Evolutionary conservation across 2,888 invertebrate genomes (phyloP), one percentile per base, ranked within the genome.

Genomic region (Villa cingulata): DNA sequence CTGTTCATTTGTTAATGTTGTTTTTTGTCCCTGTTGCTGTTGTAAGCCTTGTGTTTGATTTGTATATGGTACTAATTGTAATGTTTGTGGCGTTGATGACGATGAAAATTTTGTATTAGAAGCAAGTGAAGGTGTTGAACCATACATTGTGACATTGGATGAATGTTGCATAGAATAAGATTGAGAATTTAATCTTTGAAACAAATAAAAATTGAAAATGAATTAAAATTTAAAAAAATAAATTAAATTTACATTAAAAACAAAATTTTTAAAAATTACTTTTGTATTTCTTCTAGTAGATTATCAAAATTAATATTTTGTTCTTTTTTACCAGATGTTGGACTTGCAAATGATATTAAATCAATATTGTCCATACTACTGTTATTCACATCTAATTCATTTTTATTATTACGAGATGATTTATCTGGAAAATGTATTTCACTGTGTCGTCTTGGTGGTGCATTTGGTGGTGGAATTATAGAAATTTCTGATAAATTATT

Each of bases 291-390:
- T 46, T 73, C 73, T 50, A 78, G 75, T 56, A 79, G 72, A 53
- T 79, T 76, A 53, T 79, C 78, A 56, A 78, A 72, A 45, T 74
- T 72, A 12, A 72, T 70, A 62, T 73, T 72, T 61, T 54, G 71
- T 66, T 58, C 74, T 65, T 48, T 73, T 66, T 53, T 62, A n/a
- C 58, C 54, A 34, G 73, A 65, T 6, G 76, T 75, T 18, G 83
- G 83, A 63, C 80, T 83, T 18, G 78, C 67, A 61, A 84, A 84
- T 15, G 81, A 83, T 57, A 84, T 84, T 53, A 84, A 68, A 69
- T 84, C 83, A 50, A 74, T 77, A 23, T 70, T 68, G 45, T 41
- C 27, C 46, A 49, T 41, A 51, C 55, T 17, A 37, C 16, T 16
- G 16, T 5, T 23, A 6, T 4, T 6, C 7, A 7, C 7, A 6